Conservation (phyloP, 2,888 invertebrate species). For the Tridacna gigas region DNA sequence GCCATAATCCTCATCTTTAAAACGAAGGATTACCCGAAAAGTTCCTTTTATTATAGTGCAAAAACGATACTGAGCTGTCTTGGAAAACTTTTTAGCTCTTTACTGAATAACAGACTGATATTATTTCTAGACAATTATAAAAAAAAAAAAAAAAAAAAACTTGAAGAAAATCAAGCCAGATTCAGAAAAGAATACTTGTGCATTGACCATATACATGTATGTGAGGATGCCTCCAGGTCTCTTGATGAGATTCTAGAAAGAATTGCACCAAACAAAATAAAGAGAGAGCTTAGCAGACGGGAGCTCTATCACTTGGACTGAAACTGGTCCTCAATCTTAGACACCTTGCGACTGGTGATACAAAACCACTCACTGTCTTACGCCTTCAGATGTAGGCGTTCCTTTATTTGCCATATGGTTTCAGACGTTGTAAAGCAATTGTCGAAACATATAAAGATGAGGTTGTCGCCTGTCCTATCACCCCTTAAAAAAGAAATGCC, state of each 20-base stretch:
- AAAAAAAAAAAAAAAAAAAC: too few species aligned
- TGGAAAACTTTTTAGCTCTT: too few species aligned
- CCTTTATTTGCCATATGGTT: conserved; percentile 43
- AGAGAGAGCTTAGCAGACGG: conserved; percentile 36
- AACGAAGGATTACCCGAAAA: too few species aligned
- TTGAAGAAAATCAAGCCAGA: too few species aligned
- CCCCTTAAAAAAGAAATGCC: background rate
- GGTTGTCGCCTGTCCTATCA: conserved; percentile 42
- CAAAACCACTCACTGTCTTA: conserved; percentile 55
- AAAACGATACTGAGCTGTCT: too few species aligned
- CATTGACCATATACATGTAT: too few species aligned
- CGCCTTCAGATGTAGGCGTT: conserved; percentile 43
- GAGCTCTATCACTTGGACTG: conserved; percentile 45
- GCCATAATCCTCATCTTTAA: too few species aligned
- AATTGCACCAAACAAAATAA: conserved; percentile 40
- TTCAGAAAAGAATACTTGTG: too few species aligned
- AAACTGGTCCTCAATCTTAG: conserved; percentile 54
- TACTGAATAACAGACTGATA: too few species aligned
- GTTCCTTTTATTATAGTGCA: too few species aligned
- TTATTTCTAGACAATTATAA: too few species aligned
- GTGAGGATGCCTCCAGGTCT: background rate
- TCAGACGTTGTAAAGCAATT: conserved; percentile 61
- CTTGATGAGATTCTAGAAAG: conserved; percentile 45
- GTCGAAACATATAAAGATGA: conserved; percentile 54
- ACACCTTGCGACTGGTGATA: conserved; percentile 60